These are phyloP conservation scores for Matsumyia berberina DNA, from an alignment of 2,888 invertebrate species.

Conservation along the genomic window DNA sequence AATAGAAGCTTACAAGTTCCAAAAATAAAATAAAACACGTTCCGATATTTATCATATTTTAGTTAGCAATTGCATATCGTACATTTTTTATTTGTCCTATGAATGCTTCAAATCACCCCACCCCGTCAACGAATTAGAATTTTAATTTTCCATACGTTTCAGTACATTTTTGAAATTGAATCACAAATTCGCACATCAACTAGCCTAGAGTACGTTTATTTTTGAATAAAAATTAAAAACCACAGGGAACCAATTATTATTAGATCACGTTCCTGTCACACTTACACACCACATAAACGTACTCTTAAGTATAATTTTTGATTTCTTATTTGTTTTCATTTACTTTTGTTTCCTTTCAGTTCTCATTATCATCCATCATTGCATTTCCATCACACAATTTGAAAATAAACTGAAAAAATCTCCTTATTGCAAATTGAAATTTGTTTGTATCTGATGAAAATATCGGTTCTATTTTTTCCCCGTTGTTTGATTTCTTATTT, in stretches of 20 bases:
- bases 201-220: slow-evolving; percentile 53
- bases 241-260: slow-evolving; percentile 2
- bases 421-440: slow-evolving; percentile 49
- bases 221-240: background rate
- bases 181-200: slow-evolving; percentile 48
- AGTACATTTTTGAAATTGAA: slow-evolving; percentile 42
- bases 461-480: slow-evolving; percentile 67
- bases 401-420: slow-evolving; percentile 33
- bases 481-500: slow-evolving; percentile 70
- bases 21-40: slow-evolving; percentile 19
- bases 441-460: slow-evolving; percentile 65
- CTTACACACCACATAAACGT: slow-evolving; percentile 31
- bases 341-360: slow-evolving; percentile 63
- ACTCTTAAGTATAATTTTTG: slow-evolving; percentile 17
- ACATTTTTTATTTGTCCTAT: slow-evolving; percentile 32
- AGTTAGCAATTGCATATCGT: slow-evolving; percentile 47
- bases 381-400: slow-evolving; percentile 60
- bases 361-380: slow-evolving; percentile 68
- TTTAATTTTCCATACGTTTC: slow-evolving; percentile 39
- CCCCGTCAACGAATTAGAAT: slow-evolving; percentile 39
- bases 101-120: slow-evolving; percentile 60
- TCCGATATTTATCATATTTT: slow-evolving; percentile 37
- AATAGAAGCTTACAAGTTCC: slow-evolving; percentile 42
- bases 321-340: slow-evolving; percentile 14
- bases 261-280: background rate